Conservation (phyloP, 2,797 vertebrate genomes). For the Sebastes miniatus region DNA sequence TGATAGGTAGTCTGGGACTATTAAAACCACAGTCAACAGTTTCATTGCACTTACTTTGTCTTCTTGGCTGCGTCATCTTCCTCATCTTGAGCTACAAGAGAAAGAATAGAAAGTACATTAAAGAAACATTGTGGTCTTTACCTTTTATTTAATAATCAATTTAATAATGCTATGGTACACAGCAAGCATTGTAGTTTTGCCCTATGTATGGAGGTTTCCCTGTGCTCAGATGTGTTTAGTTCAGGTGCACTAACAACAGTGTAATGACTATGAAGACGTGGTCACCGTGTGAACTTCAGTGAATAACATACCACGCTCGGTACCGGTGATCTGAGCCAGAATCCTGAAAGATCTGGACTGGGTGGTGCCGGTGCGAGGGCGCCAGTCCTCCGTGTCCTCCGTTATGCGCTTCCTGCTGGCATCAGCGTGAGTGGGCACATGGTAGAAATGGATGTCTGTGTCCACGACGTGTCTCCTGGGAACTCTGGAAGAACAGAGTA, state of each 20-base stretch:
- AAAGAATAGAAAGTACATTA: background rate
- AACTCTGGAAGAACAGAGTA: conserved; percentile 72
- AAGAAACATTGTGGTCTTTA: background rate
- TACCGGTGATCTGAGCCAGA: conserved; percentile 97
- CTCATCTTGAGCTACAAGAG: conserved; percentile 50
- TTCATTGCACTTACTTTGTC: conserved; percentile 69
- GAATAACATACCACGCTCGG: conserved; percentile 82
- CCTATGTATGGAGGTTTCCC: background rate
- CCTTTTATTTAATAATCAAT: background rate
- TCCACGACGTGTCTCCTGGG: conserved; percentile 91
- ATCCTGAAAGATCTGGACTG: conserved; percentile 98
- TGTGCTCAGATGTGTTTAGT: background rate
- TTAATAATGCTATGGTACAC: background rate
- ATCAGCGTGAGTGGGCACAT: conserved; percentile 90
- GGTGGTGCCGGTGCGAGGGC: conserved; percentile 90
- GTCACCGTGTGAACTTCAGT: background rate
- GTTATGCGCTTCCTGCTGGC: conserved; percentile 95
- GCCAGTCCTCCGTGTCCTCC: conserved; percentile 98
- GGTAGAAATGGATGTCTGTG: conserved; percentile 94
- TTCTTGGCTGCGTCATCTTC: conserved; percentile 64
- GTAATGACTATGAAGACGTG: background rate
- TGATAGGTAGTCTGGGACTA: background rate
- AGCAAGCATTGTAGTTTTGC: background rate
- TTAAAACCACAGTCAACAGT: background rate
- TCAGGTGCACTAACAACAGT: background rate